A percentile compares a stretch with the other conserved stretches of the same genome.
Evolutionary conservation across 2,113 vertebrate species (phyloP).

Genomic region (Gymnocephalus cernua): DNA sequence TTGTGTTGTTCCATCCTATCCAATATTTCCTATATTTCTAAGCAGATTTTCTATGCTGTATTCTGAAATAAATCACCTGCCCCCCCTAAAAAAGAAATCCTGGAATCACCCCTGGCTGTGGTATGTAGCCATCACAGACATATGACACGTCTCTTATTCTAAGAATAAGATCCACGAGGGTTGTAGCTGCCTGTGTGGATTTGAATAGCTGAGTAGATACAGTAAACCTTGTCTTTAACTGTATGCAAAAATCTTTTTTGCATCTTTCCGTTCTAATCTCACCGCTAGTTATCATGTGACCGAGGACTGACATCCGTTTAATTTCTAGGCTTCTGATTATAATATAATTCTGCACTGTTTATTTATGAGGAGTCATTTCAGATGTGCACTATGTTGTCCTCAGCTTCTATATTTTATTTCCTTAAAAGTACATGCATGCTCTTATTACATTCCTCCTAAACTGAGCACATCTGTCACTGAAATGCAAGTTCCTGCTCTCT

Average conservation of each 20-base stretch:
- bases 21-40: too few relatives aligned
- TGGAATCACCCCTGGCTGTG: too few relatives aligned
- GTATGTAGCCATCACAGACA: neutral
- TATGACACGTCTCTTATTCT: neutral
- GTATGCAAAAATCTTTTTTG: constrained; percentile 46
- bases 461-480: neutral
- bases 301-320: neutral
- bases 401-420: neutral
- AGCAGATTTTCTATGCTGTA: too few relatives aligned
- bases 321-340: neutral
- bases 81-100: too few relatives aligned
- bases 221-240: neutral
- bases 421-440: neutral
- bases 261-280: constrained; percentile 8
- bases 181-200: neutral
- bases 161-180: neutral
- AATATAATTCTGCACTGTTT: neutral
- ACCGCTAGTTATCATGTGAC: neutral
- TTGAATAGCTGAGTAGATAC: constrained; percentile 17
- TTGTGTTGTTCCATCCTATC: too few relatives aligned
- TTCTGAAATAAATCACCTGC: too few relatives aligned
- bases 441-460: too few relatives aligned
- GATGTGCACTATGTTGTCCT: neutral
- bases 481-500: neutral
- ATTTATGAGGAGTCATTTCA: neutral